Evolutionary conservation across 1,140 invertebrate species (phyloP), one percentile per base, ranked within the genome.

Genomic region (Hydropsyche tenuis): DNA sequence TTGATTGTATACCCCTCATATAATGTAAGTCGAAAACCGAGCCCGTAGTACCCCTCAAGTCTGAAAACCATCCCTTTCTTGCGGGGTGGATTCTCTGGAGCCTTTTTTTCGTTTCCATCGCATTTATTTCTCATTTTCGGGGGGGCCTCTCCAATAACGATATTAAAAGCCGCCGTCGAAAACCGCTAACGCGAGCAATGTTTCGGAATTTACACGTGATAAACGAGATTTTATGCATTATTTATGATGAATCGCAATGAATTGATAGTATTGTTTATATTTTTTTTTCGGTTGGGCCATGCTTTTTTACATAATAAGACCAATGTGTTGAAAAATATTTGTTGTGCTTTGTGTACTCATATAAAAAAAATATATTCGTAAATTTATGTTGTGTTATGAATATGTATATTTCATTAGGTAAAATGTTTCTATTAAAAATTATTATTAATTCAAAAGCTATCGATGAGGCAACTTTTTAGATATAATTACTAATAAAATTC

Each of bases 51-150:
- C 23, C 66, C 66, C 45, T 2, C 51, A 2, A 7, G 1, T 20
- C 20, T 20, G 3, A 1, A 25, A 25, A 23, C 22, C 51, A 22
- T 18, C 51, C 22, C 51, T 18, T 12, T 37, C 6, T 16, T 43
- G 45, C 20, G 45, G 43, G 20, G 16, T 51, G 1, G 14, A n/a
- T n/a, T n/a, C n/a, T n/a, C n/a, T n/a, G 27, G 64, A 23, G 23
- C 27, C 27, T 37, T 45, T 64, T 66, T 56, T 69, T 69, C 37
- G 22, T 69, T 51, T 46, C 27, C 30, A 51, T 23, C 48, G 16
- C 66, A 45, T 69, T 51, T 69, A 69, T 69, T 69, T 51, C 66
- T 30, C 45, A 51, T 48, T 69, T 66, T 45, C 5, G 30, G 16
- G 30, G 12, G 25, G 60, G 25, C 63, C 48, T 37, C 30, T 53